These are phyloP conservation scores for Microplitis mediator DNA, from an alignment of 1,140 invertebrate genomes.

Conservation along the genomic window DNA sequence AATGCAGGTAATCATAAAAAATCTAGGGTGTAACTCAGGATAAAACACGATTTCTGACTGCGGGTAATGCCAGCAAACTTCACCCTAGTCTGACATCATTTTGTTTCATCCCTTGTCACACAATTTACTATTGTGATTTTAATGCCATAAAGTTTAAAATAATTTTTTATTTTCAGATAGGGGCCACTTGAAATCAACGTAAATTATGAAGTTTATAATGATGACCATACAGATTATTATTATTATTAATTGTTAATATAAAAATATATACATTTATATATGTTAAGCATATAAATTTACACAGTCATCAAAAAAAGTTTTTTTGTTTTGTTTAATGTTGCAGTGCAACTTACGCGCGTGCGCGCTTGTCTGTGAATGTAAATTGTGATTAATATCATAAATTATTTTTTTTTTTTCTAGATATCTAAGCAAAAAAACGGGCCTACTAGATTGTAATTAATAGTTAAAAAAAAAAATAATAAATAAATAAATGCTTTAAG, in stretches of 20 bases:
- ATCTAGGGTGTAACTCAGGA: no score
- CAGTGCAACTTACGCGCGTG: not conserved
- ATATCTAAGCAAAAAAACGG: constrained; percentile 48
- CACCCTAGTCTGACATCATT: no score
- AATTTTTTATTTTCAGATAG: constrained; percentile 49
- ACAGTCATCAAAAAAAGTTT: not conserved
- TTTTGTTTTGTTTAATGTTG: not conserved
- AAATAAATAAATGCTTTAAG: constrained; percentile 27
- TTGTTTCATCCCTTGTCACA: no score
- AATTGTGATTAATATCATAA: constrained; percentile 12
- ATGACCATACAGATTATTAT: constrained; percentile 40
- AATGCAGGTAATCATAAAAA: no score
- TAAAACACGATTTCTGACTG: no score
- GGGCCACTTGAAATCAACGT: constrained; percentile 58
- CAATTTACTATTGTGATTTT: no score
- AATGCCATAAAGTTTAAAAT: not conserved
- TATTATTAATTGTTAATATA: not conserved
- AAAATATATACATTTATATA: no score
- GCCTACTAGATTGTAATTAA: constrained; percentile 45
- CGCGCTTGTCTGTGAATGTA: not conserved
- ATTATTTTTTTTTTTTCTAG: constrained; percentile 27
- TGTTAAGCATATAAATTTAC: constrained; percentile 11
- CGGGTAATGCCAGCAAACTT: no score
- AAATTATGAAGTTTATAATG: constrained; percentile 45
- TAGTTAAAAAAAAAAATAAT: constrained; percentile 24